Conservation (phyloP, 1,140 invertebrate genomes). For the Temnothorax longispinosus region DNA sequence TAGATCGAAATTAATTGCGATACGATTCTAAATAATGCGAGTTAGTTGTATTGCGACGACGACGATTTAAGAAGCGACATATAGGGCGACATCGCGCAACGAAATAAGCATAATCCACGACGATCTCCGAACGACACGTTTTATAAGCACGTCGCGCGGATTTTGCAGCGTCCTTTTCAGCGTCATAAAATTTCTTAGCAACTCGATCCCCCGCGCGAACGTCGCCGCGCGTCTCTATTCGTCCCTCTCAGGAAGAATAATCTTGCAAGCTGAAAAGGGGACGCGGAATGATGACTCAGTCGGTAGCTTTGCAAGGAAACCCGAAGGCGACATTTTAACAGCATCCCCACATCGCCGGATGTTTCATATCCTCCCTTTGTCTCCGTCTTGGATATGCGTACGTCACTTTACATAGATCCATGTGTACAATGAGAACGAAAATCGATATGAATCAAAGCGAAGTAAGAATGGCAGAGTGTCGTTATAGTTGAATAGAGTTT, state of each 20-base stretch:
- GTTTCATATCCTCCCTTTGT: conserved; percentile 41
- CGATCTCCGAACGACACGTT: conserved; percentile 16
- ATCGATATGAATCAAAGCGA: background rate
- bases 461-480: background rate
- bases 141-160: conserved; percentile 16
- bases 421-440: background rate
- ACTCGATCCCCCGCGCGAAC: background rate
- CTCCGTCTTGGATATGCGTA: background rate
- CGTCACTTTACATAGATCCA: conserved; percentile 16
- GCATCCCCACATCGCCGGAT: background rate
- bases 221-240: background rate
- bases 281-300: conserved; percentile 9
- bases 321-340: conserved; percentile 5
- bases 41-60: background rate
- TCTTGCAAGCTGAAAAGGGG: conserved; percentile 16
- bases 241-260: background rate
- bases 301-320: background rate
- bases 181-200: conserved; percentile 44
- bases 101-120: background rate
- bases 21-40: background rate
- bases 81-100: background rate
- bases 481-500: background rate
- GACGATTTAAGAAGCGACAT: background rate
- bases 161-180: background rate
- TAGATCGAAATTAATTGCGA: background rate